Evolutionary conservation across 2,888 invertebrate species (phyloP).

Genomic region (Epicampocera succincta): DNA sequence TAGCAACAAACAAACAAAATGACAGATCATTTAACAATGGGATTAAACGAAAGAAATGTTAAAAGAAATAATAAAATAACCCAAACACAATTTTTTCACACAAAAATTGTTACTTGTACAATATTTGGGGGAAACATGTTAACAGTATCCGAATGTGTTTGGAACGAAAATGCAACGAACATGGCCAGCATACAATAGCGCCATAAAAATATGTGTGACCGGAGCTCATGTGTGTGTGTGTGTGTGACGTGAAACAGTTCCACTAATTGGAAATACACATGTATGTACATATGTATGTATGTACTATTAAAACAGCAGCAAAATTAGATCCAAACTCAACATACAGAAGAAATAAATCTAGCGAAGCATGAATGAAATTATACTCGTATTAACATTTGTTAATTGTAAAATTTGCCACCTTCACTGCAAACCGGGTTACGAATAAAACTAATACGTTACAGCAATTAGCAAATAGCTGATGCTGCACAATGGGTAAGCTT

Average conservation of each 20-base stretch:
- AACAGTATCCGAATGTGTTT: conserved; percentile 16
- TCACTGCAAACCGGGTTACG: conserved; percentile 14
- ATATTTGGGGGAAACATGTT: conserved; percentile 18
- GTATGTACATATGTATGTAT: too few species aligned
- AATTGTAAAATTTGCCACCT: conserved; percentile 60
- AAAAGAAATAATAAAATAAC: conserved; percentile 12
- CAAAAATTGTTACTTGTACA: conserved; percentile 26
- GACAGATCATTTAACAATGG: conserved; percentile 24
- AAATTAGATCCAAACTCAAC: conserved; percentile 44
- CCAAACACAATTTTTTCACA: conserved; percentile 43
- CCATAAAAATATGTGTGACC: conserved; percentile 15
- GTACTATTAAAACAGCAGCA: conserved; percentile 28
- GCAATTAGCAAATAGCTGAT: conserved; percentile 14
- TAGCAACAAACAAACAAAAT: conserved; percentile 16
- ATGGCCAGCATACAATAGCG: conserved; percentile 13
- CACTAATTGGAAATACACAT: conserved; percentile 58
- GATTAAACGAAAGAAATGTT: conserved; percentile 12
- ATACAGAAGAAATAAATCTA: conserved; percentile 38
- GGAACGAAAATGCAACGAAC: neutral
- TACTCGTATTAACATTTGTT: conserved; percentile 20
- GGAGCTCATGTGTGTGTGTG: neutral
- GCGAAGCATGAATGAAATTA: conserved; percentile 56
- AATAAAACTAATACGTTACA: conserved; percentile 20
- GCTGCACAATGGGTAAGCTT: too few species aligned
- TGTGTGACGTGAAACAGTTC: conserved; percentile 42